Evolutionary conservation across 2,888 invertebrate species (phyloP).

Genomic region (Apodemia duryi): DNA sequence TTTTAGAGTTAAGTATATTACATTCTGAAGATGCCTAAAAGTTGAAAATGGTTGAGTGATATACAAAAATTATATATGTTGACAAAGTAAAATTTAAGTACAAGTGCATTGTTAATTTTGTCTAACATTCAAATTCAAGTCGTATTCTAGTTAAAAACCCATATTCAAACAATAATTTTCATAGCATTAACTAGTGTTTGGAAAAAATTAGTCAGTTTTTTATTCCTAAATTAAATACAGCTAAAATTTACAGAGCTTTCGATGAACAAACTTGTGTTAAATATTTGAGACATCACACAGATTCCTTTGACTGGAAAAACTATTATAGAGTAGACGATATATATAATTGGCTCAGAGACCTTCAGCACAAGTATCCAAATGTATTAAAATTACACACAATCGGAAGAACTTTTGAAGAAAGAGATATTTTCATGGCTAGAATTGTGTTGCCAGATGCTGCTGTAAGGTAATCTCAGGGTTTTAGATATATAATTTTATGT

Average conservation of each 20-base stretch:
- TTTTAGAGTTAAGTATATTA: no score
- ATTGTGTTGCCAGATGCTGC: conserved; percentile 11
- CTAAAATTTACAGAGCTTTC: conserved; percentile 44
- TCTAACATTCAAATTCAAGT: no score
- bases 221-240: not conserved
- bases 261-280: conserved; percentile 51
- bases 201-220: no score
- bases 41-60: no score
- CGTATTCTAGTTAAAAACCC: no score
- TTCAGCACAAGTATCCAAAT: conserved; percentile 58
- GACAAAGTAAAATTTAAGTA: no score
- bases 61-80: no score
- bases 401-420: conserved; percentile 59
- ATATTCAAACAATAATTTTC: no score
- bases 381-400: conserved; percentile 53
- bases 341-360: conserved; percentile 75
- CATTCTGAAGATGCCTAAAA: no score
- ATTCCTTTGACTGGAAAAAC: conserved; percentile 68
- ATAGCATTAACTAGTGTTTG: not conserved
- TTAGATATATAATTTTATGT: no score
- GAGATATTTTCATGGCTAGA: conserved; percentile 48
- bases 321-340: conserved; percentile 81
- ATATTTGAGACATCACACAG: conserved; percentile 52
- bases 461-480: not conserved
- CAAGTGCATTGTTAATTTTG: no score